These are phyloP conservation scores for Drosophila basisetae DNA, from an alignment of 2,888 invertebrate species.

Conservation along the genomic window DNA sequence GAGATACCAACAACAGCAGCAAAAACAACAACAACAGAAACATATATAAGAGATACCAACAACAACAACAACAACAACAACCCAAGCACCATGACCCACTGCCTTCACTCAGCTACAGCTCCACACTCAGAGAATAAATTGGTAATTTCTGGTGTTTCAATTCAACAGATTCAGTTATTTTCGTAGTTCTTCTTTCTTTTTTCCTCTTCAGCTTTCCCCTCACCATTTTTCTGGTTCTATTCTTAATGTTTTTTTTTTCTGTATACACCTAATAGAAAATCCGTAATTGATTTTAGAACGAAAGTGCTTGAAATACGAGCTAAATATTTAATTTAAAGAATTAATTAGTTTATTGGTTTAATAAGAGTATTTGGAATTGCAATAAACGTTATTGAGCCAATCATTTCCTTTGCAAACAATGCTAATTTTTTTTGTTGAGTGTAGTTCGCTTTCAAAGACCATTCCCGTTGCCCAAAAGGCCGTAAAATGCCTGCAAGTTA, in stretches of 20 bases:
- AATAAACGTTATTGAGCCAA: neutral
- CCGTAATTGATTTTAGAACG: neutral
- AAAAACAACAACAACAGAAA: neutral
- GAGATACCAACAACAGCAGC: slow-evolving; percentile 42
- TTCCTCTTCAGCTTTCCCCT: neutral
- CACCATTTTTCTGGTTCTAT: neutral
- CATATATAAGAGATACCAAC: slow-evolving; percentile 38
- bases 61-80: neutral
- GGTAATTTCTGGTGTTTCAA: neutral
- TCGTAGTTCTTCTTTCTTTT: neutral
- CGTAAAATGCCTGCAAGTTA: slow-evolving; percentile 81
- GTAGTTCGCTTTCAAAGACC: neutral
- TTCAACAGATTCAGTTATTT: neutral
- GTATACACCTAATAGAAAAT: neutral
- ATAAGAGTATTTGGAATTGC: neutral
- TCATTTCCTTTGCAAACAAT: neutral
- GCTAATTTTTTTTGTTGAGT: neutral
- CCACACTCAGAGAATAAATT: slow-evolving; percentile 1
- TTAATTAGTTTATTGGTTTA: neutral
- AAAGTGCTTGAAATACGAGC: neutral
- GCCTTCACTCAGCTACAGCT: slow-evolving; percentile 2
- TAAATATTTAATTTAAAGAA: neutral
- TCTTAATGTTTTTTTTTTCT: neutral
- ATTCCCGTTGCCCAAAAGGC: slow-evolving; percentile 63
- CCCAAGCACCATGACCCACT: slow-evolving; percentile 28